A percentile compares a stretch with the other conserved stretches of the same genome.
phyloP scores from a whole-genome alignment of 2,113 vertebrate genomes.

The Brachirus orientalis region DNA sequence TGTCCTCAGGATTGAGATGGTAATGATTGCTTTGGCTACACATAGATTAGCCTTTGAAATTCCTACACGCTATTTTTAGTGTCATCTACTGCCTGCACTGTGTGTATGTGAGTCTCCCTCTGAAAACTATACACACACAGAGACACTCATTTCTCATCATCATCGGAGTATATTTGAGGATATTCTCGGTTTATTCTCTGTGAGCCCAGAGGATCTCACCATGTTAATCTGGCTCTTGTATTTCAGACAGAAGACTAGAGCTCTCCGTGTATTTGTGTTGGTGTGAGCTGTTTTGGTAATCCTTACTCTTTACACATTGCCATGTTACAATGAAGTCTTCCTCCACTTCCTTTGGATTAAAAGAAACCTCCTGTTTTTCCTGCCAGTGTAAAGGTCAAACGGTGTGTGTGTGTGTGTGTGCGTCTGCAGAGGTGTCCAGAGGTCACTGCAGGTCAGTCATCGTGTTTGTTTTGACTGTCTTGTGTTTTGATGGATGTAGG shows the following conservation, averaged over 20 bases:
- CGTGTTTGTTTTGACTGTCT: constrained; percentile 59
- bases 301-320: constrained; percentile 42
- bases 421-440: constrained; percentile 33
- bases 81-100: constrained; percentile 6
- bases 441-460: constrained; percentile 35
- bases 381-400: constrained; percentile 42
- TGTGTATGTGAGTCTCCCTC: constrained; percentile 26
- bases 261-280: constrained; percentile 37
- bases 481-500: constrained; percentile 51
- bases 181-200: constrained; percentile 50
- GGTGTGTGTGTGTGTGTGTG: not conserved
- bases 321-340: constrained; percentile 38
- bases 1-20: constrained; percentile 53
- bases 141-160: constrained; percentile 22
- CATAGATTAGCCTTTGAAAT: constrained; percentile 46
- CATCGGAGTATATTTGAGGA: constrained; percentile 37
- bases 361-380: constrained; percentile 18
- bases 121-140: too few species aligned
- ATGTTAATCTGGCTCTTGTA: constrained; percentile 45
- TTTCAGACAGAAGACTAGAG: constrained; percentile 25
- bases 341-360: constrained; percentile 45
- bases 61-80: constrained; percentile 47
- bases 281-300: constrained; percentile 44
- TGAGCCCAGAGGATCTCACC: constrained; percentile 17
- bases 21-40: constrained; percentile 36